These are phyloP conservation scores for Phrixothrix hirtus DNA, from an alignment of 2,888 invertebrate species.

Conservation along the genomic window DNA sequence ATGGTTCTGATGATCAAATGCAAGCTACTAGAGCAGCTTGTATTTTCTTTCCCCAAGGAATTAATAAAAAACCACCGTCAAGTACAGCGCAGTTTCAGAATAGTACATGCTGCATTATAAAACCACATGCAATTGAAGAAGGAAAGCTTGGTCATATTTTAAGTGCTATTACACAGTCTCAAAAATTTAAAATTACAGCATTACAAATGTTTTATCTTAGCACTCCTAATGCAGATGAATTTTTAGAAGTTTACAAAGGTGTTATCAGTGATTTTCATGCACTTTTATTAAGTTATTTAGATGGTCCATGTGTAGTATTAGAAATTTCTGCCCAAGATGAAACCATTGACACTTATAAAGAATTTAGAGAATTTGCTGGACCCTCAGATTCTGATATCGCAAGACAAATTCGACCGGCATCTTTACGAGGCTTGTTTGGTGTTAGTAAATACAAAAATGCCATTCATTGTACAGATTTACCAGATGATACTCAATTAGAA, in stretches of 20 bases:
- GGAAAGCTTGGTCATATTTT: constrained; percentile 74
- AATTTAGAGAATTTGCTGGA: constrained; percentile 83
- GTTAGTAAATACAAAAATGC: constrained; percentile 82
- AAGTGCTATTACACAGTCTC: constrained; percentile 68
- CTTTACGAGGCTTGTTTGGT: constrained; percentile 84
- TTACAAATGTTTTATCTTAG: constrained; percentile 80
- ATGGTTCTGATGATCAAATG: constrained; percentile 65
- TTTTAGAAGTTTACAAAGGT: constrained; percentile 91
- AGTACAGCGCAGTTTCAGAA: constrained; percentile 65
- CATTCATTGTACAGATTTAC: constrained; percentile 90
- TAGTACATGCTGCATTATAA: constrained; percentile 81
- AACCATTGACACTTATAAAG: constrained; percentile 63
- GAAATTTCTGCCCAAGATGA: constrained; percentile 72
- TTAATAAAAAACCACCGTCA: constrained; percentile 40
- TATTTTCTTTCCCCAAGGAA: constrained; percentile 64
- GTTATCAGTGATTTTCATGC: constrained; percentile 77
- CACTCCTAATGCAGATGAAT: constrained; percentile 84
- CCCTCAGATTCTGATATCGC: constrained; percentile 93
- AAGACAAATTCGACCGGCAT: constrained; percentile 78
- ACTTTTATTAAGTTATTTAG: constrained; percentile 81
- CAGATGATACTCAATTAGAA: constrained; percentile 84
- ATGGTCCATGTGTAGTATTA: constrained; percentile 84
- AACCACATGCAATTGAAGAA: constrained; percentile 85
- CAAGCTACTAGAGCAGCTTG: constrained; percentile 61
- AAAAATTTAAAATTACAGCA: constrained; percentile 77